Evolutionary conservation across 1,140 invertebrate species (phyloP).

Genomic region (Lamellibrachia luymesi): DNA sequence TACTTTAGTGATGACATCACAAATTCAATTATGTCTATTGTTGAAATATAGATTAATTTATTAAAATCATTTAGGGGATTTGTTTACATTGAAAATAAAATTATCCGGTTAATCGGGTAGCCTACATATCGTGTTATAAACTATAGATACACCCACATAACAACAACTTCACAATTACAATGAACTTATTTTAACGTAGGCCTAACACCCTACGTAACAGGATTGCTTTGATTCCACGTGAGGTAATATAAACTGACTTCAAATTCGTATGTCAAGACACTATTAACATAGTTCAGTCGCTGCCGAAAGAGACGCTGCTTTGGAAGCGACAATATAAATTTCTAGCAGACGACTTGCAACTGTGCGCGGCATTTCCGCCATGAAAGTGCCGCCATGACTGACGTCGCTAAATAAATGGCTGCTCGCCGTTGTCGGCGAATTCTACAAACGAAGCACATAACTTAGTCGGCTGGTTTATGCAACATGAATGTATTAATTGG

Average conservation of each 20-base stretch:
- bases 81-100: too few relatives aligned
- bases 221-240: not conserved
- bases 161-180: too few relatives aligned
- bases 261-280: not conserved
- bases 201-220: not conserved
- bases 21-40: too few relatives aligned
- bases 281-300: not conserved
- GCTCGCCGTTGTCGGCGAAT: not conserved
- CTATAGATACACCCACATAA: too few relatives aligned
- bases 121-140: too few relatives aligned
- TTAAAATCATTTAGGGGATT: too few relatives aligned
- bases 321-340: not conserved
- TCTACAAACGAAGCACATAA: not conserved
- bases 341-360: not conserved
- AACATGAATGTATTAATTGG: not conserved
- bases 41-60: too few relatives aligned
- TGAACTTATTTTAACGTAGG: too few relatives aligned
- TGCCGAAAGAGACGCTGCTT: not conserved
- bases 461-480: not conserved
- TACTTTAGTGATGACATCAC: too few relatives aligned
- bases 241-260: not conserved
- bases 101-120: too few relatives aligned
- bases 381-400: not conserved
- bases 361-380: not conserved
- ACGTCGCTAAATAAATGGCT: not conserved